Conservation (phyloP, 2,113 vertebrate genomes). For the Phoenicopterus ruber region DNA sequence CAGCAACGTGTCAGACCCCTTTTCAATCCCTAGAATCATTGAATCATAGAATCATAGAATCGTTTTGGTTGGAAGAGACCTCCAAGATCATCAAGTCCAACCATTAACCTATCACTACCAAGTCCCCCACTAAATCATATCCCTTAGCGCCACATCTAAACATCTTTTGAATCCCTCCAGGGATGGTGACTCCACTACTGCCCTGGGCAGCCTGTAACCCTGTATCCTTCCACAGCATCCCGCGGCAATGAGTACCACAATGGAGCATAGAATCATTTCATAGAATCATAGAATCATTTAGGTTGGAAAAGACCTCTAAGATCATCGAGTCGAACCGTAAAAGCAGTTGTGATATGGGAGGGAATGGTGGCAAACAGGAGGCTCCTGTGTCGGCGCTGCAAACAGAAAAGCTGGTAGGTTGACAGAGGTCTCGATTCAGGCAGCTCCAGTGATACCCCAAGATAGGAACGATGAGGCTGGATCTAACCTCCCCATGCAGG, state of each 20-base stretch:
- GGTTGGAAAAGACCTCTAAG: background rate
- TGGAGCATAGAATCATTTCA: too few relatives aligned
- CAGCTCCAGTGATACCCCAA: background rate
- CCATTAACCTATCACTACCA: too few relatives aligned
- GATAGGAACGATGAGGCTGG: accelerated
- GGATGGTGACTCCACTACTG: too few relatives aligned
- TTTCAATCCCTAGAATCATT: background rate
- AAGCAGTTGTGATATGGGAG: background rate
- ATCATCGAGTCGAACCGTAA: background rate
- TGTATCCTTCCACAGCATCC: background rate
- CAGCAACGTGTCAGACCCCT: background rate
- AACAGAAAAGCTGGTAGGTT: background rate
- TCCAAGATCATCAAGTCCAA: background rate
- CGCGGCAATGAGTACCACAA: background rate
- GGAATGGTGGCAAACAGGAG: background rate
- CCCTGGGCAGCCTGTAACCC: too few relatives aligned
- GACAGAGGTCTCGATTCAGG: background rate
- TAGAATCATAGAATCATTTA: background rate
- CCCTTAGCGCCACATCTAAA: too few relatives aligned
- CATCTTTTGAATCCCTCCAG: too few relatives aligned
- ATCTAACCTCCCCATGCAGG: background rate
- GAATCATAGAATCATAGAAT: background rate
- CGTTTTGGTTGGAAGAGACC: background rate
- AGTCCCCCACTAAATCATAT: too few relatives aligned
- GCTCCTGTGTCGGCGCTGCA: background rate